A percentile compares a stretch with the other conserved stretches of the same genome.
Conservation (phyloP, 2,797 vertebrate genomes). For the Eutrigla gurnardus region DNA sequence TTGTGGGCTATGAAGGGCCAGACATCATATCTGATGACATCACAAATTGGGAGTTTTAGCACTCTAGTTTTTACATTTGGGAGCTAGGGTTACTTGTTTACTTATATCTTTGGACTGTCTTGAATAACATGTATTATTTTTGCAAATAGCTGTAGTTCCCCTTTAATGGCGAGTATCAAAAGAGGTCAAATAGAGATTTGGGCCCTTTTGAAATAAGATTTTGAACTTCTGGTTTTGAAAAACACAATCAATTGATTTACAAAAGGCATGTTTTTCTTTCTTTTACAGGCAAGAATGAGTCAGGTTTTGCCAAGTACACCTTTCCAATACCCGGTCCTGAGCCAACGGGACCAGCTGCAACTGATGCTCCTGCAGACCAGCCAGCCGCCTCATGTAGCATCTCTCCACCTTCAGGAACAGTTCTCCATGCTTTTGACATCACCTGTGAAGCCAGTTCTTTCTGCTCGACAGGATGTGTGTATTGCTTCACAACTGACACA, state of each 20-base stretch:
- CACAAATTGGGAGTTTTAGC: too few species aligned
- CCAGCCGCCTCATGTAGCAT: constrained; percentile 77
- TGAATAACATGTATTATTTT: too few species aligned
- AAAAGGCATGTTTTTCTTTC: neutral
- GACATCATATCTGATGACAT: too few species aligned
- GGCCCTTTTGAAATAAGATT: neutral
- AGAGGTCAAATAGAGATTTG: neutral
- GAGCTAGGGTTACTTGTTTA: too few species aligned
- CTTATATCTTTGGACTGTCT: too few species aligned
- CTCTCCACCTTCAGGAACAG: constrained; percentile 82
- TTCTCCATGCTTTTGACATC: constrained; percentile 86
- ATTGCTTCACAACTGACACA: constrained; percentile 85
- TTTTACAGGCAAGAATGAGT: constrained; percentile 61
- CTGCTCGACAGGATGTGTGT: constrained; percentile 78
- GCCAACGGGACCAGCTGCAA: constrained; percentile 32
- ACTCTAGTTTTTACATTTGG: too few species aligned
- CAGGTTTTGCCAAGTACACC: constrained; percentile 71
- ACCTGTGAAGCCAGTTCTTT: constrained; percentile 78
- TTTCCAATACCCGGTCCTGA: constrained; percentile 65
- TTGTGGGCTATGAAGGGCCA: too few species aligned
- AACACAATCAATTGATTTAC: neutral
- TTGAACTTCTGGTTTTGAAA: neutral
- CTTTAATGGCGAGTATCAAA: neutral
- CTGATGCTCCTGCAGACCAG: constrained; percentile 20
- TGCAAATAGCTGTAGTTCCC: too few species aligned